Evolutionary conservation across 2,888 invertebrate species (phyloP), one percentile per base, ranked within the genome.

Genomic region (Netelia inedita): DNA sequence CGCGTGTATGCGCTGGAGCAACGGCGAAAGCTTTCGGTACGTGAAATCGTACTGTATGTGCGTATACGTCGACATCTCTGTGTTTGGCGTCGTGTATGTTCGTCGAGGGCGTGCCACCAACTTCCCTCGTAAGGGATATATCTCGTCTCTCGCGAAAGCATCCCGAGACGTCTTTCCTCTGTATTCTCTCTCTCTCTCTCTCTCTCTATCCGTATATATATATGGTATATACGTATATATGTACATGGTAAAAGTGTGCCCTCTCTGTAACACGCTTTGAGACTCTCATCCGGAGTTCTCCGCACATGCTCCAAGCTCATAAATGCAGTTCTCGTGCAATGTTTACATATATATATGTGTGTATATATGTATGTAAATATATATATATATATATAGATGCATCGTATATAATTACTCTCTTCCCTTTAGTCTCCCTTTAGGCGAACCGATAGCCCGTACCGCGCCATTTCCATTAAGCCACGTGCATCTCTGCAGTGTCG

Each of bases 51-150:
- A 28, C 10, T 28, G 23, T 55, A 23, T 28, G 50, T 23, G 41
- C 43, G 8, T 59, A 43, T 72, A n/a, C 21, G 19, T 23, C 21
- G 35, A 6, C 35, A 35, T 35, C 8, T 35, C 35, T 6, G 35
- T 35, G 35, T 46, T 11, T 46, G 46, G 46, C 2, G 10, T 14
- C 46, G 10, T 14, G 46, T 46, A 46, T 46, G 46, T 46, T 46
- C 35, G 35, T 35, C 6, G 43, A 61, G 50, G 83, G 75, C 78
- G 66, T 35, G 35, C 65, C 76, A 59, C 71, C 74, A 87, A 89
- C 86, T 88, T 87, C n/a, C n/a, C 85, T 84, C 83, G 79, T 75
- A 87, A 87, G 68, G 73, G 69, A 73, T 61, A 41, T 41, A 63
- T 53, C 50, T 66, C 57, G 28, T 43, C 43, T 65, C 14, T 65